phyloP scores from a whole-genome alignment of 2,888 invertebrate species.

The Ochlodes sylvanus region DNA sequence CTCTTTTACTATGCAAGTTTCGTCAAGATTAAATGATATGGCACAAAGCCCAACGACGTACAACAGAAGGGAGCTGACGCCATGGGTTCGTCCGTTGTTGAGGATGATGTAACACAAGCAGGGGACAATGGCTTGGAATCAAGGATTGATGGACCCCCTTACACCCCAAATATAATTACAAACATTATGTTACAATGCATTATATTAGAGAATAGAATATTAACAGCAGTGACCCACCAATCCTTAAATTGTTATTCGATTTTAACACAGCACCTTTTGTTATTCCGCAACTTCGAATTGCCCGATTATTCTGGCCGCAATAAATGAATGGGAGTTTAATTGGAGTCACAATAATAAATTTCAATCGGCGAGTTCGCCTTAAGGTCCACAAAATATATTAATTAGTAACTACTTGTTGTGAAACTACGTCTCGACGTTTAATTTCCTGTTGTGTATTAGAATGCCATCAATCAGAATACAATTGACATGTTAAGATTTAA shows the following conservation, averaged over 20 bases:
- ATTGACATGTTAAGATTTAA: constrained; percentile 22
- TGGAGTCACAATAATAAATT: constrained; percentile 15
- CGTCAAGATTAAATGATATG: too few relatives aligned
- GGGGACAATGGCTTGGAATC: too few relatives aligned
- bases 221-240: too few relatives aligned
- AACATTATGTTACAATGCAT: too few relatives aligned
- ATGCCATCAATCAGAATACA: constrained; percentile 17
- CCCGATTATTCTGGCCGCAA: not conserved
- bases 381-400: constrained; percentile 19
- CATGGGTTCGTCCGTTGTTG: too few relatives aligned
- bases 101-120: too few relatives aligned
- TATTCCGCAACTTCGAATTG: not conserved
- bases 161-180: too few relatives aligned
- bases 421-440: constrained; percentile 32
- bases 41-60: too few relatives aligned
- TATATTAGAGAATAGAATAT: too few relatives aligned
- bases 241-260: not conserved
- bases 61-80: too few relatives aligned
- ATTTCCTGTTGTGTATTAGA: constrained; percentile 26
- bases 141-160: too few relatives aligned
- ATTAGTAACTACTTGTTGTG: constrained; percentile 20
- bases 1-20: too few relatives aligned
- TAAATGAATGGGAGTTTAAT: not conserved
- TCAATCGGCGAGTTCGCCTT: not conserved
- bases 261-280: not conserved